Conservation (phyloP, 1,140 invertebrate species). For the Atta colombica region DNA sequence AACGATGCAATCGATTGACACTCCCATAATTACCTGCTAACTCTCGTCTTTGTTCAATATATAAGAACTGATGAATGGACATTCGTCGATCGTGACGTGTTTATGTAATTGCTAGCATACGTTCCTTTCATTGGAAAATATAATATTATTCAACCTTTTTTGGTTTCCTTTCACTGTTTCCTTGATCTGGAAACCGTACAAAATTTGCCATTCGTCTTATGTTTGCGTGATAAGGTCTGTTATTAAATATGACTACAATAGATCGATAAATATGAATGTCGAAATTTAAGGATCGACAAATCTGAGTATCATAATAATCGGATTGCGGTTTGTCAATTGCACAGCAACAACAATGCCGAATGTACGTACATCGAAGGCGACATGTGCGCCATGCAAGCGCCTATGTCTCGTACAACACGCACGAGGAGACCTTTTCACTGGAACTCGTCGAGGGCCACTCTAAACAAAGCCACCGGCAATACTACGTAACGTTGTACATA, state of each 20-base stretch:
- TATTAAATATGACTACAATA: constrained; percentile 8
- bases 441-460: constrained; percentile 40
- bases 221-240: not conserved
- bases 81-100: constrained; percentile 4
- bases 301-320: constrained; percentile 5
- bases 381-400: constrained; percentile 30
- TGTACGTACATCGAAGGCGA: not conserved
- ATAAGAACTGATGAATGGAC: constrained; percentile 42
- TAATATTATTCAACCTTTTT: constrained; percentile 16
- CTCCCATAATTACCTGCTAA: constrained; percentile 53
- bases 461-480: constrained; percentile 41
- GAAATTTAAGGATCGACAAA: constrained; percentile 24
- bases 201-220: not conserved
- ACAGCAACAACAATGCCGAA: not conserved
- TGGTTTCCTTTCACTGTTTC: not conserved
- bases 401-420: constrained; percentile 34
- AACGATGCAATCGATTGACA: constrained; percentile 18
- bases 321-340: not conserved
- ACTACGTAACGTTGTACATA: constrained; percentile 9
- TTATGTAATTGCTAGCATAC: constrained; percentile 3
- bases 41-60: constrained; percentile 5
- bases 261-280: constrained; percentile 1
- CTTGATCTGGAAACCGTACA: not conserved
- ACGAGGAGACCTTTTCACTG: constrained; percentile 45
- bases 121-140: constrained; percentile 2